Evolutionary conservation across 2,888 invertebrate species (phyloP), one percentile per base, ranked within the genome.

Genomic region (Ptycholaimellus sp.): DNA sequence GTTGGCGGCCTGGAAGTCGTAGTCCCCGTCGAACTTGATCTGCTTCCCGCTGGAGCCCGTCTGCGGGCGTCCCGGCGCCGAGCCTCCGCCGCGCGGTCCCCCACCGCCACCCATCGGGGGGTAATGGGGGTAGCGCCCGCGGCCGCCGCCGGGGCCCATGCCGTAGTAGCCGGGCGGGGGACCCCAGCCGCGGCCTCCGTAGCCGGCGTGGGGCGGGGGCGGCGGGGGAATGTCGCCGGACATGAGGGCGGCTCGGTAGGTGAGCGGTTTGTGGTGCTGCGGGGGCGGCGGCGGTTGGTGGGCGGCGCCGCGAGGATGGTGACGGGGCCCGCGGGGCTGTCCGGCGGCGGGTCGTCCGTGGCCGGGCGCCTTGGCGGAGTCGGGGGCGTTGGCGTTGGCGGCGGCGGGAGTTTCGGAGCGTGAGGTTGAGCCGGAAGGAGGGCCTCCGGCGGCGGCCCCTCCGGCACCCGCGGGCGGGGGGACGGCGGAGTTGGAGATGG

Each of bases 1-100:
- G 62, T 96, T 93, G 40, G 90, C 87, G 61, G 83, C 80, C 63
- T 96, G 93, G 59, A 96, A 96, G 63, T 96, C 96, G 58, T 83
- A 96, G 58, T 96, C 93, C 21, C 44, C 47, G 27, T 55, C 54
- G 43, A 49, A 54, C 40, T 48, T 49, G 42, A 53, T 42, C 40
- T 50, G 49, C 31, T 53, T 50, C 14, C 38, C 13, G 22, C 18
- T 13, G 30, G 5, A 13, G 16, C 37, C 41, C 3, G 4, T 9
- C 37, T 42, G 30, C 9, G 3, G 19, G n/a, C 27, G 17, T 27
- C 17, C 14, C 9, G 16, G 7, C 13, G 20, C 4, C 16, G 33
- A 20, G 7, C 13, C 7, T 20, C 19, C 5, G 21, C 13, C 7
- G n/a, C 14, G 14, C 18, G 34, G 21, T 14, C 14, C 23, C 22